Evolutionary conservation across 2,797 vertebrate genomes (phyloP).

Genomic region (Takifugu ocellatus): DNA sequence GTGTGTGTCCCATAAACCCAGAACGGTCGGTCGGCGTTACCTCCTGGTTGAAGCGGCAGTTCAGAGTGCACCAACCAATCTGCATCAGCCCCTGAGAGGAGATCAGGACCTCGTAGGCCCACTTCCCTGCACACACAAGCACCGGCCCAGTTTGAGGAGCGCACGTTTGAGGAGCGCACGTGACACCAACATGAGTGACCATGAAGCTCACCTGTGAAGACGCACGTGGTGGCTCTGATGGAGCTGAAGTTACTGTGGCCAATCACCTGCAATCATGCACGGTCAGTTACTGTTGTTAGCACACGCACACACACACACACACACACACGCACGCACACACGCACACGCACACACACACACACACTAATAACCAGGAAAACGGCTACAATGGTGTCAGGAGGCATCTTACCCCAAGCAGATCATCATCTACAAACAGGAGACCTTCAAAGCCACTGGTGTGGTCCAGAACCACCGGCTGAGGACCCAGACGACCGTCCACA

Average conservation of each 20-base stretch:
- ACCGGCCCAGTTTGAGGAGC: neutral
- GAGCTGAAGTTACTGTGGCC: constrained; percentile 99
- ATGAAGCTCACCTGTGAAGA: constrained; percentile 85
- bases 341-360: too few relatives aligned
- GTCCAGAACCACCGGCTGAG: constrained; percentile 89
- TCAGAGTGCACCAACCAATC: constrained; percentile 97
- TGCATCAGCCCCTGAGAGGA: constrained; percentile 99
- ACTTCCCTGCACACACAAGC: constrained; percentile 81
- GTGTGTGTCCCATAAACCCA: constrained; percentile 4
- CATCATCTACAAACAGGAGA: constrained; percentile 92
- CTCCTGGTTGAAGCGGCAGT: constrained; percentile 98
- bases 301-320: too few relatives aligned
- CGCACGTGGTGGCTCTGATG: constrained; percentile 93
- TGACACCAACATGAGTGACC: too few relatives aligned
- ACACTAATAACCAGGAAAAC: neutral
- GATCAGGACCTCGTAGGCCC: constrained; percentile 97
- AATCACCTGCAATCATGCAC: constrained; percentile 80
- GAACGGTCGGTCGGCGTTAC: constrained; percentile 59
- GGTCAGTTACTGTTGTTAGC: too few relatives aligned
- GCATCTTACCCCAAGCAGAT: constrained; percentile 89
- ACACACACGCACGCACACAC: too few relatives aligned
- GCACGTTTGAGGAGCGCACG: too few relatives aligned
- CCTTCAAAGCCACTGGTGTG: constrained; percentile 98
- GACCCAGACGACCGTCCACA: constrained; percentile 87
- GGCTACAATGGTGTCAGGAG: neutral